Evolutionary conservation across 2,888 invertebrate genomes (phyloP), one percentile per base, ranked within the genome.

Genomic region (Megastigmus dorsalis): DNA sequence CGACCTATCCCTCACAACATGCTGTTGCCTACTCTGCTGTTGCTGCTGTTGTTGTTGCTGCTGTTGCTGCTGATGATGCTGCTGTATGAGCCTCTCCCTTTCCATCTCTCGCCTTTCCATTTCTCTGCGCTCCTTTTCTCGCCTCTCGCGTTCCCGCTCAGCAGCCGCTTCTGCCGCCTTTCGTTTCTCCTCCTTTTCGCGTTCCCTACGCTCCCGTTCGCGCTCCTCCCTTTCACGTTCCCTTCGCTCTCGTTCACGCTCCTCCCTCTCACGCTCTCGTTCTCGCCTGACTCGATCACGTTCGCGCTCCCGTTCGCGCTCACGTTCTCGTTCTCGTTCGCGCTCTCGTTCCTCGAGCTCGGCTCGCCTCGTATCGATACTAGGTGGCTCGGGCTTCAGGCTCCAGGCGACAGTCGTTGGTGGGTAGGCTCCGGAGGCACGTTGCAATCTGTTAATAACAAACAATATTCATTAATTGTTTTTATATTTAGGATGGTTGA

Each of bases 321-420:
- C 77, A 0, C 77, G 75, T 77, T 91, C 90, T 79, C 84, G 2
- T 83, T 87, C 87, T 0, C 86, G 79, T 89, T 89, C 86, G 0
- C 85, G 82, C 73, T 90, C 90, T 0, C 90, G 84, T 65, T 90
- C 90, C 80, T 92, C 92, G 23, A 92, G 88, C 81, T 93, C 93
- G 1, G 84, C 86, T 41, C 93, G 89, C 52, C 92, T 89, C n/a
- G 74, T 62, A 57, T 92, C 92, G 76, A 91, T 89, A 57, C 92
- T 88, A 0, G 89, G 89, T 1, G 89, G 92, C 85, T 93, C 93
- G 0, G 93, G 91, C 84, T 93, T 93, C 54, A 93, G 85, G 26
- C 90, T 89, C 93, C 93, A 94, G 2, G 91, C 90, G 10, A 90
- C 89, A 18, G 91, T 89, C 23, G 89, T 88, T 7, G 89, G 89